Evolutionary conservation across 2,888 invertebrate species (phyloP).

Genomic region (Zootermopsis nevadensis): DNA sequence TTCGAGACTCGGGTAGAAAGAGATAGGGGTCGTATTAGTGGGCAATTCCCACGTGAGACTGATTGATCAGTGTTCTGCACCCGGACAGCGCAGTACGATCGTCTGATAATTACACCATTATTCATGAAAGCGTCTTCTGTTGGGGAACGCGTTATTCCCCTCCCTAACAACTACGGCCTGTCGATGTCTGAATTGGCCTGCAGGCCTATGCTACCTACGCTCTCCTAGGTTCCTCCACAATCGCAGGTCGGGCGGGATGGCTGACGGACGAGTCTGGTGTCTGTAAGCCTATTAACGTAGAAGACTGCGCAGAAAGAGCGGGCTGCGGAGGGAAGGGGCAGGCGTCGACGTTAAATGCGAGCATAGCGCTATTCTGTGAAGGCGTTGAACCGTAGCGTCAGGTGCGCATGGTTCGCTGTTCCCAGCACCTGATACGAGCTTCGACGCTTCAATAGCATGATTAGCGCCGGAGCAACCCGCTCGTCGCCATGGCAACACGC

Average conservation of each 20-base stretch:
- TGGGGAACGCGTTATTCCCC: neutral
- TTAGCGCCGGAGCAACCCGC: conserved; percentile 44
- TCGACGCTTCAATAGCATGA: conserved; percentile 43
- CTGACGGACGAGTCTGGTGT: neutral
- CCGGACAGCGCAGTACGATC: neutral
- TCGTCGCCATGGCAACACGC: conserved; percentile 41
- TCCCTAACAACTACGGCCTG: neutral
- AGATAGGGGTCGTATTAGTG: neutral
- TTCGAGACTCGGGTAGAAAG: neutral
- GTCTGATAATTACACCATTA: conserved; percentile 36
- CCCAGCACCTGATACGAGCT: conserved; percentile 43
- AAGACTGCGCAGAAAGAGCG: conserved; percentile 18
- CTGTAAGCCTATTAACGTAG: conserved; percentile 38
- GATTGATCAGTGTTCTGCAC: conserved; percentile 15
- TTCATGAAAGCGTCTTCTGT: conserved; percentile 21
- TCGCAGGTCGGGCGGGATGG: too few relatives aligned
- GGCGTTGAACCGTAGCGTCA: conserved; percentile 50
- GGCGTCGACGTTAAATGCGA: conserved; percentile 24
- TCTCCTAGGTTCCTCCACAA: too few relatives aligned
- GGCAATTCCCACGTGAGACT: conserved; percentile 19
- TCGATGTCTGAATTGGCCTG: neutral
- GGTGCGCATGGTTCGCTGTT: conserved; percentile 45
- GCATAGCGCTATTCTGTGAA: conserved; percentile 46
- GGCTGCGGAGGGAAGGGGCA: neutral
- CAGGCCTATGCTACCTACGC: neutral